phyloP scores from a whole-genome alignment of 2,888 invertebrate species.

The Pogonocherus hispidulus region DNA sequence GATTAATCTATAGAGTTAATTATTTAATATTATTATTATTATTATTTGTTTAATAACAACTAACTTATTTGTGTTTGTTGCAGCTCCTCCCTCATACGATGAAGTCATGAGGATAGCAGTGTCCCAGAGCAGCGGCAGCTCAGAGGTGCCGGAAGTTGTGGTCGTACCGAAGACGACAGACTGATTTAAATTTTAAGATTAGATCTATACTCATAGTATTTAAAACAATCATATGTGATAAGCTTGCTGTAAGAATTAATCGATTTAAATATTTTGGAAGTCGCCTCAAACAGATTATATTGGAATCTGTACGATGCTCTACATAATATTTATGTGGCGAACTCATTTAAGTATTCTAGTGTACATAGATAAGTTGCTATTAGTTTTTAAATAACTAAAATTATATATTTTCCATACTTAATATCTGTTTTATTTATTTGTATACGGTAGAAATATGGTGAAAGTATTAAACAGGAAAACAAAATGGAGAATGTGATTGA shows the following conservation, averaged over 20 bases:
- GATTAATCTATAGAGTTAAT: too few relatives aligned
- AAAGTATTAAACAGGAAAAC: too few relatives aligned
- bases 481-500: too few relatives aligned
- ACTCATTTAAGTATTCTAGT: slow-evolving; percentile 22
- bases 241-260: slow-evolving; percentile 8
- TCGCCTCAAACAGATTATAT: slow-evolving; percentile 6
- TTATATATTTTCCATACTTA: slow-evolving; percentile 6
- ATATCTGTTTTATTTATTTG: background rate
- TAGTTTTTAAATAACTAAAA: slow-evolving; percentile 5
- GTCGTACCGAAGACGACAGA: slow-evolving; percentile 27
- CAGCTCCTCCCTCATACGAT: slow-evolving; percentile 57
- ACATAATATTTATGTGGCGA: slow-evolving; percentile 35
- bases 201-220: slow-evolving; percentile 25
- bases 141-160: slow-evolving; percentile 28
- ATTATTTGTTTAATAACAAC: too few relatives aligned
- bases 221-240: slow-evolving; percentile 25
- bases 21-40: too few relatives aligned
- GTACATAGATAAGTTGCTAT: slow-evolving; percentile 34
- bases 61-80: slow-evolving; percentile 35
- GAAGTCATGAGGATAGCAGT: slow-evolving; percentile 54
- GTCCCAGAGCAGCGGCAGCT: slow-evolving; percentile 40
- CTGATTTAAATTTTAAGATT: slow-evolving; percentile 21
- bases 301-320: slow-evolving; percentile 9
- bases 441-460: too few relatives aligned
- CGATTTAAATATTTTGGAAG: slow-evolving; percentile 16